Evolutionary conservation across 2,888 invertebrate genomes (phyloP).

Genomic region (Drosophila tripunctata): DNA sequence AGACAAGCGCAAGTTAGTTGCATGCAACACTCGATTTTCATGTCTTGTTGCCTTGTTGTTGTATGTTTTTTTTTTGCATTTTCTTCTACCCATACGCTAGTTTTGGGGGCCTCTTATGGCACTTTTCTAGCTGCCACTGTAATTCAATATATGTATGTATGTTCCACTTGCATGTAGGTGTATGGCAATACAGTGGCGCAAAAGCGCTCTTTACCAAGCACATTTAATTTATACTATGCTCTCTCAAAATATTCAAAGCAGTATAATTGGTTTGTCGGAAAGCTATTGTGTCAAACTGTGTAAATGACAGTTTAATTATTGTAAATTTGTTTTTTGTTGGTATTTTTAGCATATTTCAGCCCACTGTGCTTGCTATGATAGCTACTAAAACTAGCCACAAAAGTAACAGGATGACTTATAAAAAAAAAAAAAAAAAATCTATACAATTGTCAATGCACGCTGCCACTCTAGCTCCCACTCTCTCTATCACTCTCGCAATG

Average conservation of each 20-base stretch:
- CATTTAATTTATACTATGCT: no score
- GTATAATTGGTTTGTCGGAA: no score
- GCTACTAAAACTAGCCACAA: conserved; percentile 10
- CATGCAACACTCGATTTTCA: conserved; percentile 53
- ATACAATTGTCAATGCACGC: conserved; percentile 48
- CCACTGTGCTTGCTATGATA: conserved; percentile 32
- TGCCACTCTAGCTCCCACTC: not conserved
- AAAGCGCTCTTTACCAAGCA: no score
- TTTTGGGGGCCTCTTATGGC: conserved; percentile 48
- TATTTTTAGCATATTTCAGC: not conserved
- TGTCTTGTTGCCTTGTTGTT: conserved; percentile 33
- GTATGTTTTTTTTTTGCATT: conserved; percentile 4
- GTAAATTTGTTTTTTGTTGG: no score
- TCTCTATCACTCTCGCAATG: not conserved
- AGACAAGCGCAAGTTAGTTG: conserved; percentile 55
- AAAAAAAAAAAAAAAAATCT: conserved; percentile 54
- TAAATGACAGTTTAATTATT: no score
- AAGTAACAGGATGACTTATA: conserved; percentile 54
- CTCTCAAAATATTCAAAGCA: no score
- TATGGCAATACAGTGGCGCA: conserved; percentile 46
- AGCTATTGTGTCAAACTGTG: no score
- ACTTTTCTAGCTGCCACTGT: conserved; percentile 70
- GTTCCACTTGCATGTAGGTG: conserved; percentile 24
- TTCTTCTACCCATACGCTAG: conserved; percentile 19
- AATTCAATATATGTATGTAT: conserved; percentile 69